Base-by-base conservation (phyloP, 2,888 invertebrate species). In the Andrena camellia region DNA sequence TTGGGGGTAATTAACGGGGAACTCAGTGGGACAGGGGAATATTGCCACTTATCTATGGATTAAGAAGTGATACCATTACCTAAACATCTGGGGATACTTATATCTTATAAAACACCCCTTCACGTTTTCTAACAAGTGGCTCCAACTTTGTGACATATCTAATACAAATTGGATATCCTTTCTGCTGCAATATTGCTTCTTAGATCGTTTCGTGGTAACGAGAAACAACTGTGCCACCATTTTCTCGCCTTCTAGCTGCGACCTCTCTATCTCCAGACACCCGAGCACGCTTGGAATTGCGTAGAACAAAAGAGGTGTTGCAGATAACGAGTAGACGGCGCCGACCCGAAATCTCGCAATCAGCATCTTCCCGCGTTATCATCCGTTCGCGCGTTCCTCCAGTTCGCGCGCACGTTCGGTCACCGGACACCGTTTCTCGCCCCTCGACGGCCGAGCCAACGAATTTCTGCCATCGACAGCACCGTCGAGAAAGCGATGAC, bases 341-440 rank as follows among this genome's bases (percentile, higher is more conserved):
- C 82, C 86, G 87, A 5, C 20, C 75, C 31, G 76, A 70, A 77
- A 87, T 84, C 82, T 86, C 79, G 76, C 70, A 66, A 87, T 86
- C 86, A 86, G 86, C 86, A 87, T 82, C 79, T 75, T 76, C 70
- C 82, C 52, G 71, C 59, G 57, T 76, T 87, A 86, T 86, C 84
- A 54, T 84, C 26, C 81, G 52, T 72, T 83, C 42, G 42, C 57
- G 60, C 71, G 68, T 69, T 74, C 63, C 64, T 59, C 64, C 26
- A 62, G 13, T 54, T 52, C 54, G 72, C 70, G 83, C 72, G 83
- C 87, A 87, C 87, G 88, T 82, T 77, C 64, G 62, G 88, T 82
- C 59, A 87, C 17, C 86, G 82, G 86, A 87, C 72, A 87, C 86
- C 88, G 70, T 17, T 54, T 52, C 59, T 52, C 59, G 69, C 80